Evolutionary conservation across 1,140 invertebrate species (phyloP), one percentile per base, ranked within the genome.

Genomic region (Onthophagus taurus): DNA sequence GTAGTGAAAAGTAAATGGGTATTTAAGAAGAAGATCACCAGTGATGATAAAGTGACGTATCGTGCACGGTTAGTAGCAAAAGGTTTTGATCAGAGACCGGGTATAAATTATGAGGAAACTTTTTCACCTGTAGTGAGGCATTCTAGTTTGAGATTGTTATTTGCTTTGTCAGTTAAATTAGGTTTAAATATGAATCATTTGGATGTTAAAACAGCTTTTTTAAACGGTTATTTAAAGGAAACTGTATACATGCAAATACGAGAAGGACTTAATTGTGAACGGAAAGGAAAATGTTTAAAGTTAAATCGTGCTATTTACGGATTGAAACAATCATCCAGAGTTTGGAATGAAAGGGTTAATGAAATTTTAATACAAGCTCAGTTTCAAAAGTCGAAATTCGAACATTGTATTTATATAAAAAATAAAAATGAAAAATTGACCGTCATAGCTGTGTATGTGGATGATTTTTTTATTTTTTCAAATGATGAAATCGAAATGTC

Each of bases 51-150:
- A 4, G 48, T 51, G 2, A 39, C 51, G 8, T 65, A 61, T 34
- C 68, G 69, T 49, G 69, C 68, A 19, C 42, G 67, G 20, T 44
- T 70, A 7, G 65, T 72, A 3, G 63, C 66, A 6, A 64, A 66
- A 46, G 67, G 70, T 4, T 70, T 58, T 52, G 50, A 39, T 4
- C 64, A 68, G 44, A 41, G 38, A 16, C 37, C 50, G 31, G 61
- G 60, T 35, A 41, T 52, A 26, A 59, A 66, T 48, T 69, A 61
- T 45, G 26, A 50, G 11, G 59, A 66, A 31, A 58, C 51, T 9
- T 68, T 64, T 53, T 53, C 59, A 6, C 59, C 59, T 18, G 61
- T 65, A 3, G 50, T 61, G 2, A 49, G 56, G 21, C 50, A 56
- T 50, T 49, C 54, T 31, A 57, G 62, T 12, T 41, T 70, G 2